These are phyloP conservation scores for Napeogenes sylphis DNA, from an alignment of 2,888 invertebrate genomes.

Conservation along the genomic window DNA sequence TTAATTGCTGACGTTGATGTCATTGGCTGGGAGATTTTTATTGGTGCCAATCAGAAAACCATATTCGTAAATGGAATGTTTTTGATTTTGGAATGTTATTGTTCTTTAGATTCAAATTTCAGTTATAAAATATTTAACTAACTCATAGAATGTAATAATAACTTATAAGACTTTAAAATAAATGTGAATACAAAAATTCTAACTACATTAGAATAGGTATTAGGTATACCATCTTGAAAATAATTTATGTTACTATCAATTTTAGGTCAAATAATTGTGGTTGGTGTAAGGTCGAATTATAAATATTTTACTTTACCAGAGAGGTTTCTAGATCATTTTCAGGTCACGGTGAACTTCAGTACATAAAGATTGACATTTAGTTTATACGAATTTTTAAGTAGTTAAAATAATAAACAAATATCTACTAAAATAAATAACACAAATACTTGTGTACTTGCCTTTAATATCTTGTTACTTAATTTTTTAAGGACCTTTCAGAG, in stretches of 20 bases:
- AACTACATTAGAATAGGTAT: too few species aligned
- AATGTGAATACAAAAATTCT: too few species aligned
- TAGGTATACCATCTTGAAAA: too few species aligned
- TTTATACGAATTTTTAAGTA: not conserved
- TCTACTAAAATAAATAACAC: too few species aligned
- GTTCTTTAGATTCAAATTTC: not conserved
- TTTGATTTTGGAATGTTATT: not conserved
- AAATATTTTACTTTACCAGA: conserved; percentile 16
- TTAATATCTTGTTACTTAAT: too few species aligned
- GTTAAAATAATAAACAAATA: too few species aligned
- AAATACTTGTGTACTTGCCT: too few species aligned
- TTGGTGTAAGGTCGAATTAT: not conserved
- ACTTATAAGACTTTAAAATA: too few species aligned
- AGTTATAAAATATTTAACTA: not conserved
- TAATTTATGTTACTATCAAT: not conserved
- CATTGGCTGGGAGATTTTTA: conserved; percentile 17
- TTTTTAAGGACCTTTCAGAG: not conserved
- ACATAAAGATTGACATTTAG: conserved; percentile 25
- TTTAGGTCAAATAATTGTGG: conserved; percentile 4
- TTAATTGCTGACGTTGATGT: conserved; percentile 26
- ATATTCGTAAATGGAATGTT: not conserved
- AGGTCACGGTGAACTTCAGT: conserved; percentile 41
- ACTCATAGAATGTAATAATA: too few species aligned
- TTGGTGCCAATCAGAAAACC: conserved; percentile 1
- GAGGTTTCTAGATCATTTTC: conserved; percentile 33